Evolutionary conservation across 37 sponge, comb jelly and placozoan genomes (phyloP).

Genomic region (Mnemiopsis leidyi): DNA sequence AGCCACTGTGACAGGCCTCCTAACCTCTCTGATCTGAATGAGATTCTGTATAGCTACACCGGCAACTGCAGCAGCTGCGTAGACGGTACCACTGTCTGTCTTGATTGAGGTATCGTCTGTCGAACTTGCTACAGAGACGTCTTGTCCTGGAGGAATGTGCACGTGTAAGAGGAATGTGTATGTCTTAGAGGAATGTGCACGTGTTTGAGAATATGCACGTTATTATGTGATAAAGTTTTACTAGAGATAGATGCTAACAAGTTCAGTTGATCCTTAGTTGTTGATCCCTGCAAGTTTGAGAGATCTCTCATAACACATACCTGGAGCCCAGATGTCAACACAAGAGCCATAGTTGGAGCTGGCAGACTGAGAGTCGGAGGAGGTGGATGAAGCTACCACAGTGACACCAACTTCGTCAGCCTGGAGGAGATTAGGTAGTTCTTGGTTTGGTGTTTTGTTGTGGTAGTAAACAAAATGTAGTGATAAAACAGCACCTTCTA

Average conservation of each 20-base stretch:
- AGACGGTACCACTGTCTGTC: background rate
- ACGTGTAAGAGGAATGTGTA: too few species aligned
- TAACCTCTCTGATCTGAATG: conserved; percentile 31
- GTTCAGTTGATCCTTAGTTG: background rate
- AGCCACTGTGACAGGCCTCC: too few species aligned
- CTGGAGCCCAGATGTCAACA: conserved; percentile 59
- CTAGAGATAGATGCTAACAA: background rate
- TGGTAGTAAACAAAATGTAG: too few species aligned
- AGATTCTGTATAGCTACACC: background rate
- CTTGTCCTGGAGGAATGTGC: conserved; percentile 25
- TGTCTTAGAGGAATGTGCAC: too few species aligned
- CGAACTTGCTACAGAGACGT: background rate
- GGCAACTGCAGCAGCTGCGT: conserved; percentile 50
- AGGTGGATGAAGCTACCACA: background rate
- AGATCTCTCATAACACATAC: background rate
- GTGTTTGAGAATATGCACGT: too few species aligned
- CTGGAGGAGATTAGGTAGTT: background rate
- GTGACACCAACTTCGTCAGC: background rate
- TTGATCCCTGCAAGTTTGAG: background rate
- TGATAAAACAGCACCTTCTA: too few species aligned
- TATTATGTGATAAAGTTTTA: background rate
- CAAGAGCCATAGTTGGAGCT: conserved; percentile 25
- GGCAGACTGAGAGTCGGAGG: background rate
- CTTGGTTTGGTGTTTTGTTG: too few species aligned
- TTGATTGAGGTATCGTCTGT: background rate